Evolutionary conservation across 2,888 invertebrate genomes (phyloP), one percentile per base, ranked within the genome.

Genomic region (Schrankia costaestrigalis): DNA sequence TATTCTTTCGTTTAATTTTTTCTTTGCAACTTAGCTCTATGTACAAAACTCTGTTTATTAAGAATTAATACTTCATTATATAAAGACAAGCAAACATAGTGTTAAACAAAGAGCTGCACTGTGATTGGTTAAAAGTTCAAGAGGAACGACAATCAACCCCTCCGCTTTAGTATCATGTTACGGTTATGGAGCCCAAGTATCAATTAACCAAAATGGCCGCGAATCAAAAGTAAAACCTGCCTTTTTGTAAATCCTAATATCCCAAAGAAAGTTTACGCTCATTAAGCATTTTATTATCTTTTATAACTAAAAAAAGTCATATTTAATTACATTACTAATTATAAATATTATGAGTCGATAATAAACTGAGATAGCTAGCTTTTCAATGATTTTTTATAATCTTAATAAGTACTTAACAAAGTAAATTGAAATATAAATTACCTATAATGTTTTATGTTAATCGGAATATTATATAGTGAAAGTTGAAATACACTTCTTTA

Each of bases 201-300:
- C 71, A 66, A 51, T 73, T 63, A 71, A 64, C 68, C 57, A 73
- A 72, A 67, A 73, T 73, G 72, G 72, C 72, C 65, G 70, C 52
- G 52, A 37, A 31, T 27, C 26, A 40, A 30, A 41, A 46, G 34
- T 38, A 22, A 17, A n/a, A n/a, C n/a, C n/a, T n/a, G n/a, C n/a
- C n/a, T n/a, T n/a, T n/a, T n/a, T n/a, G n/a, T n/a, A n/a, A n/a
- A n/a, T n/a, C n/a, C n/a, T n/a, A n/a, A n/a, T n/a, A n/a, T n/a
- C n/a, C n/a, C n/a, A n/a, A n/a, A n/a, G n/a, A n/a, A n/a, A n/a
- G n/a, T n/a, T n/a, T n/a, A n/a, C n/a, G n/a, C n/a, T n/a, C n/a
- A n/a, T n/a, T n/a, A n/a, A n/a, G n/a, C n/a, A 5, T 17, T 17
- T 17, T 17, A 5, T 17, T 17, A 17, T 17, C 17, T 17, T 17